Base-by-base conservation (phyloP, 2,797 vertebrate species). In the Rhynchonycteris naso region DNA sequence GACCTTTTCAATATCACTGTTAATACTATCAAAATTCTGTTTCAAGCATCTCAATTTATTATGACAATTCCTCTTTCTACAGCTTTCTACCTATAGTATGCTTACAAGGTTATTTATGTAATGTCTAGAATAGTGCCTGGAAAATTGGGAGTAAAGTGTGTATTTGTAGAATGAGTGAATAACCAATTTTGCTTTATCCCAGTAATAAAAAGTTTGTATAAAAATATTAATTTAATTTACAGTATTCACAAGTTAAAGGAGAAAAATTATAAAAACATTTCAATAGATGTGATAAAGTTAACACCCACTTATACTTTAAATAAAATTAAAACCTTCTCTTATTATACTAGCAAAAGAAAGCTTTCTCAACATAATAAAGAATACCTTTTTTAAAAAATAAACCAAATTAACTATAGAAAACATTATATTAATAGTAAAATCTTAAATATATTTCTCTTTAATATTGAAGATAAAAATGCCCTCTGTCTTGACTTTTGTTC, bases 341-440 rank as follows among this genome's bases (percentile, higher is more conserved):
- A 91, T 22, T 14, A 58, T 50, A 14, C 43, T n/a, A 61, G 63
- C 54, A 69, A 84, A 2, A 63, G 19, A 68, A 76, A 68, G 66
- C 68, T 93, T 88, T 52, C 38, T 89, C 88, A 74, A 75, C 4
- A 50, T 69, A 50, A 54, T 91, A 80, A 85, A 75, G 28, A 18
- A 50, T 82, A 52, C n/a, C n/a, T 61, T 6, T 66, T 56, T 68
- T 68, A 6, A 3, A 50, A 80, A 66, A 33, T 1, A 61, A 85
- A 43, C 43, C 43, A 43, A 43, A 43, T 43, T 43, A 43, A 79
- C 16, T 85, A 28, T 21, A 63, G 28, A 79, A 61, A 83, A 7
- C 65, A 61, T 54, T 79, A 50, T 68, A 10, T 71, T 71, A 38
- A 54, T 54, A 35, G 52, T 8, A 7, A 56, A 84, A 69, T 66